A percentile compares a stretch with the other conserved stretches of the same genome.
These are phyloP conservation scores for Takifugu bimaculatus DNA, from an alignment of 2,113 vertebrate genomes.

Conservation along the genomic window DNA sequence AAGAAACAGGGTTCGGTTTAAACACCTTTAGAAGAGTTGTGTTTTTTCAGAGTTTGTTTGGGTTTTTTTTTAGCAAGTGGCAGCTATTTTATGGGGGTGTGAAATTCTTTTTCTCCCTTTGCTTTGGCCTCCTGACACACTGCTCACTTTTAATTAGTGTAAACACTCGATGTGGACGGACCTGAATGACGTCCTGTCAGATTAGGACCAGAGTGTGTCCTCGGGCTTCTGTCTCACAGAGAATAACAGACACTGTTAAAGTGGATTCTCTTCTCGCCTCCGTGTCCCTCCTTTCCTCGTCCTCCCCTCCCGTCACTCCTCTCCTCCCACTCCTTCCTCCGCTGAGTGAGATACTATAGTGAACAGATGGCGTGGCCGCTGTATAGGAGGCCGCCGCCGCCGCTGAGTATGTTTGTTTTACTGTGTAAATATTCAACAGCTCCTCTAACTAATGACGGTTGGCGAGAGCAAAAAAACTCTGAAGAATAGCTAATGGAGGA, in stretches of 20 bases:
- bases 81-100: background rate
- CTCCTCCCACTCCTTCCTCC: slow-evolving; percentile 46
- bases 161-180: slow-evolving; percentile 4
- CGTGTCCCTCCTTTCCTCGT: slow-evolving; percentile 7
- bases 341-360: slow-evolving; percentile 18
- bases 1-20: too few relatives aligned
- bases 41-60: background rate
- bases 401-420: slow-evolving; percentile 29
- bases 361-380: slow-evolving; percentile 18
- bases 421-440: slow-evolving; percentile 35
- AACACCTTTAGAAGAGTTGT: background rate
- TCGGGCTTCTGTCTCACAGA: slow-evolving; percentile 22
- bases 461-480: background rate
- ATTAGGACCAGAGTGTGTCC: slow-evolving; percentile 31
- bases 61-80: background rate
- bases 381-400: slow-evolving; percentile 8
- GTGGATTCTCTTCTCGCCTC: slow-evolving; percentile 21
- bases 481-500: slow-evolving; percentile 1
- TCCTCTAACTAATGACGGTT: slow-evolving; percentile 19
- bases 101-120: background rate
- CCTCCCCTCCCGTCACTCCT: background rate
- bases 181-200: slow-evolving; percentile 33
- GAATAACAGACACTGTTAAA: slow-evolving; percentile 22
- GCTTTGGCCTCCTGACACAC: background rate
- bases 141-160: background rate